Conservation (phyloP, 2,888 invertebrate genomes). For the Trissolcus brochymenae region DNA sequence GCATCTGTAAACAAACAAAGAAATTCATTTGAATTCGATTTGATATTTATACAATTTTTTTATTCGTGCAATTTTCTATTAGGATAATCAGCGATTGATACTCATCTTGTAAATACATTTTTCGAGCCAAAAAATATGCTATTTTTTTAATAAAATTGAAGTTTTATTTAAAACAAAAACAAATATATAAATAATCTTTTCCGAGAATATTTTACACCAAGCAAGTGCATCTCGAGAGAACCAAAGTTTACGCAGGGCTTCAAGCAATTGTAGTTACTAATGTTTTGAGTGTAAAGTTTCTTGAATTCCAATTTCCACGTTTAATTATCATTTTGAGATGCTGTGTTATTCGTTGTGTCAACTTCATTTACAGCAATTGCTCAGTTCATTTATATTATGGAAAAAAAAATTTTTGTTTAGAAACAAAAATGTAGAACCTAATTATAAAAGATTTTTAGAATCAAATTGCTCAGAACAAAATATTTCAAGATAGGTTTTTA, state of each 20-base stretch:
- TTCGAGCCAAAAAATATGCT: no score
- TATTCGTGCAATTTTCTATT: no score
- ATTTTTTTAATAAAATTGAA: no score
- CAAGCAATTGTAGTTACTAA: constrained; percentile 44
- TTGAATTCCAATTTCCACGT: constrained; percentile 23
- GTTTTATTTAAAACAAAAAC: no score
- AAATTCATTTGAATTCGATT: constrained; percentile 5
- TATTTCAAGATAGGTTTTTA: no score
- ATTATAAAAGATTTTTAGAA: no score
- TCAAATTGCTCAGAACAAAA: no score
- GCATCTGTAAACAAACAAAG: constrained; percentile 9
- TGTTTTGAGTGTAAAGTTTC: constrained; percentile 40
- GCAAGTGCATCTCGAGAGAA: neutral
- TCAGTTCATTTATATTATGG: neutral
- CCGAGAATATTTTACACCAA: constrained; percentile 7
- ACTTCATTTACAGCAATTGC: constrained; percentile 3
- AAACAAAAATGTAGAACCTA: no score
- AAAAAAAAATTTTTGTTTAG: no score
- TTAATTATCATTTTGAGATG: constrained; percentile 34
- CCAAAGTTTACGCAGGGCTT: constrained; percentile 13
- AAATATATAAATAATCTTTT: neutral
- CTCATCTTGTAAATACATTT: no score
- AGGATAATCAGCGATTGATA: no score
- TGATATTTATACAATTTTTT: no score
- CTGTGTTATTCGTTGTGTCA: constrained; percentile 19